A percentile compares a stretch with the other conserved stretches of the same genome.
Evolutionary conservation across 2,113 vertebrate species (phyloP).

Genomic region (Diglossa brunneiventris): DNA sequence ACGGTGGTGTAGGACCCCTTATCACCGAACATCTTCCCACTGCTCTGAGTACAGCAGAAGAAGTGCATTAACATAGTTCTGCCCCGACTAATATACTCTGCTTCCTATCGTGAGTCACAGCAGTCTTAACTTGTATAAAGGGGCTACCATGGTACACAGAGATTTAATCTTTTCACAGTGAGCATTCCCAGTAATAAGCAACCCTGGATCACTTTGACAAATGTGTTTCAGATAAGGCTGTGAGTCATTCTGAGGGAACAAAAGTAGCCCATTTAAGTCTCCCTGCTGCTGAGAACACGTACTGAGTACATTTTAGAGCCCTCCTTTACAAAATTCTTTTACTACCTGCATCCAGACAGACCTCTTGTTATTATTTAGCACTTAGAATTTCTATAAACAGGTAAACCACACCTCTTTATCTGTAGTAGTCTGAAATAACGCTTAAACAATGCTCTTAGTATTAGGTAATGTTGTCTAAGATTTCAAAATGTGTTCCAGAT

Average conservation of each 20-base stretch:
- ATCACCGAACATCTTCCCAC: not conserved
- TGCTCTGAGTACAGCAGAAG: fast-evolving
- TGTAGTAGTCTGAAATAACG: not conserved
- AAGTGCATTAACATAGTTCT: not conserved
- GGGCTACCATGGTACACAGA: not conserved
- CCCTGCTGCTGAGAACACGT: not conserved
- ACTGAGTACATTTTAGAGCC: not conserved
- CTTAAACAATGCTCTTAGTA: not conserved
- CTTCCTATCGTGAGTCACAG: not conserved
- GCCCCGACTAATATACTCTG: not conserved
- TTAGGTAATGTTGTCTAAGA: not conserved
- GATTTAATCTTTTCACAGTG: constrained; percentile 1
- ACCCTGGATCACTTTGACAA: not conserved
- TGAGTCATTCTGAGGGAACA: not conserved
- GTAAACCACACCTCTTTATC: not conserved
- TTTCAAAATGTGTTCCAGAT: not conserved
- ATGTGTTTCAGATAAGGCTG: constrained; percentile 7
- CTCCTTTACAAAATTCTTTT: not conserved
- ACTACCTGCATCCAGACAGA: not conserved
- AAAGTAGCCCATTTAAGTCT: not conserved
- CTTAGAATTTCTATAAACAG: not conserved
- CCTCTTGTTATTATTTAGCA: not conserved
- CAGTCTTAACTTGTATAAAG: not conserved
- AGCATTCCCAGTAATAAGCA: constrained; percentile 11
- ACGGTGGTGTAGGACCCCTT: not conserved